These are phyloP conservation scores for Cotesia congregata DNA, from an alignment of 2,888 invertebrate species.

Conservation along the genomic window DNA sequence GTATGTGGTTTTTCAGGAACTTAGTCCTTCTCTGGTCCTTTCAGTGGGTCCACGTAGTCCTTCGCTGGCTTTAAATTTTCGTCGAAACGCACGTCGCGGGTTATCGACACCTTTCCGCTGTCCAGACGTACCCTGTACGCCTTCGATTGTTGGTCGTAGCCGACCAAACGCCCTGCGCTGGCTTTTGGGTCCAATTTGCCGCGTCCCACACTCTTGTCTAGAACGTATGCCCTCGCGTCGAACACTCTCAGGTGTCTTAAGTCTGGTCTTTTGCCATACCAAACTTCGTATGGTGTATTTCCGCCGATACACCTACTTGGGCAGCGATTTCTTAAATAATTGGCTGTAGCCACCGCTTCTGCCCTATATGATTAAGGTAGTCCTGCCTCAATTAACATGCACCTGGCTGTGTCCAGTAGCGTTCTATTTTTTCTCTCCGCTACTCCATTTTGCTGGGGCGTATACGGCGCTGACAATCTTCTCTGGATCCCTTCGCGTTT, in stretches of 20 bases:
- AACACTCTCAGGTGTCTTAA: slow-evolving; percentile 38
- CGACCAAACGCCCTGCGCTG: slow-evolving; percentile 23
- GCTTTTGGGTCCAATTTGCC: slow-evolving; percentile 29
- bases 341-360: slow-evolving; percentile 49
- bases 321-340: slow-evolving; percentile 47
- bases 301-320: slow-evolving; percentile 34
- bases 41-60: neutral
- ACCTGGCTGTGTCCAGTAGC: slow-evolving; percentile 44
- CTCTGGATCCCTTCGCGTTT: slow-evolving; percentile 50
- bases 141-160: slow-evolving; percentile 8
- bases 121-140: too few relatives aligned
- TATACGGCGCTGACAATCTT: slow-evolving; percentile 51
- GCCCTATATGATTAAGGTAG: slow-evolving; percentile 49
- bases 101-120: too few relatives aligned
- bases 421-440: slow-evolving; percentile 55
- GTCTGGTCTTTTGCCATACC: slow-evolving; percentile 29
- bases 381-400: slow-evolving; percentile 43
- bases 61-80: neutral
- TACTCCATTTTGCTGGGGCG: slow-evolving; percentile 58
- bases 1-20: neutral
- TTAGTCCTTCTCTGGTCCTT: neutral
- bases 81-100: too few relatives aligned
- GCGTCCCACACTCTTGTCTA: slow-evolving; percentile 31
- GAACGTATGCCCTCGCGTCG: slow-evolving; percentile 32
- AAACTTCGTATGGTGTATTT: slow-evolving; percentile 36